Evolutionary conservation across 2,888 invertebrate genomes (phyloP).

Genomic region (Dendrolimus houi): DNA sequence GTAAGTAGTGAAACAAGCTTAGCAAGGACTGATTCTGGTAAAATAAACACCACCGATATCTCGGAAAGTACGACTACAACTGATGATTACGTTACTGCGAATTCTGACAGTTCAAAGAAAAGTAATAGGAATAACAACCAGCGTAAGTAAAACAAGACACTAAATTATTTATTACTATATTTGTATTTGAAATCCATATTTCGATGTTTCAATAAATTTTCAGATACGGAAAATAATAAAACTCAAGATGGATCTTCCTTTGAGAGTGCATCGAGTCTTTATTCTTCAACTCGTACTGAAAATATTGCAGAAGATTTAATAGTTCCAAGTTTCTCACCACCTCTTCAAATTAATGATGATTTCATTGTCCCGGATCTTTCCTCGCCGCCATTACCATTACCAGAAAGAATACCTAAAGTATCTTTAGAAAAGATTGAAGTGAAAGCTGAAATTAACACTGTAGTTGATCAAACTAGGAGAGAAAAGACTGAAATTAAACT

Average conservation of each 20-base stretch:
- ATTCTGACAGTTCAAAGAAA: slow-evolving; percentile 83
- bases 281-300: slow-evolving; percentile 85
- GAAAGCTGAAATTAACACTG: slow-evolving; percentile 54
- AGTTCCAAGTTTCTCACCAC: slow-evolving; percentile 77
- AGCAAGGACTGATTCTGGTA: slow-evolving; percentile 83
- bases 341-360: slow-evolving; percentile 69
- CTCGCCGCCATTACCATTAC: slow-evolving; percentile 63
- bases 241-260: slow-evolving; percentile 88
- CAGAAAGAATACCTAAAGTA: slow-evolving; percentile 49
- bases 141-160: slow-evolving; percentile 36
- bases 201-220: slow-evolving; percentile 19
- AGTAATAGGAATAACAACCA: slow-evolving; percentile 69
- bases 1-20: slow-evolving; percentile 65
- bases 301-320: slow-evolving; percentile 80
- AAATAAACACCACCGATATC: slow-evolving; percentile 83
- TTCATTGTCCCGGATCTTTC: slow-evolving; percentile 63
- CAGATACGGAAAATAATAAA: slow-evolving; percentile 76
- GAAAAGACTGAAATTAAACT: slow-evolving; percentile 67
- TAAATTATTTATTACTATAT: not conserved
- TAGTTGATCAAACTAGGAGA: slow-evolving; percentile 51
- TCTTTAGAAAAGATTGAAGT: slow-evolving; percentile 58
- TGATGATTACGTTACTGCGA: slow-evolving; percentile 93
- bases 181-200: not conserved
- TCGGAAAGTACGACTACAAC: slow-evolving; percentile 92
- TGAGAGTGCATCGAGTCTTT: slow-evolving; percentile 89